A percentile compares a stretch with the other conserved stretches of the same genome.
These are phyloP conservation scores for Emydoidea blandingii DNA, from an alignment of 2,797 vertebrate genomes.

Conservation along the genomic window DNA sequence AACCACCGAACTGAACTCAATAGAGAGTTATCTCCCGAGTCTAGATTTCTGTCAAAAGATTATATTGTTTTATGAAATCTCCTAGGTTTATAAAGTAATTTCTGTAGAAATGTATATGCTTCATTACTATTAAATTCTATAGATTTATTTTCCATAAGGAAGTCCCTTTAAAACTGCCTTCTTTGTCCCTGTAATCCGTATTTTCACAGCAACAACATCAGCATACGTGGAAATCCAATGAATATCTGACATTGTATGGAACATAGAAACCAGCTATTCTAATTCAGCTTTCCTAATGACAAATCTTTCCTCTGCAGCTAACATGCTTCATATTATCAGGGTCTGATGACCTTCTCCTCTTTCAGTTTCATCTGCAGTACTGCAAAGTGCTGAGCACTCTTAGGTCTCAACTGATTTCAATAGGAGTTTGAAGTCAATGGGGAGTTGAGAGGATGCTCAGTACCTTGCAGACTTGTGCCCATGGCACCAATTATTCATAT, in stretches of 20 bases:
- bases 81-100: neutral
- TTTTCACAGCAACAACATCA: neutral
- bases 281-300: neutral
- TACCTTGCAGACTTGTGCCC: fast-evolving
- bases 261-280: neutral
- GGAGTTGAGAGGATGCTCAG: neutral
- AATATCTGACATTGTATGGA: neutral
- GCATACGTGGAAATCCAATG: neutral
- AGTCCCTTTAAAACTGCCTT: neutral
- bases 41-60: neutral
- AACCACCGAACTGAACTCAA: neutral
- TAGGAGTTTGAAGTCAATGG: neutral
- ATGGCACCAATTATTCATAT: neutral
- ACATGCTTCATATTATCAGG: fast-evolving
- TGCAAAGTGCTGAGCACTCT: neutral
- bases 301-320: neutral
- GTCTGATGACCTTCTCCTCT: neutral
- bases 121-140: fast-evolving
- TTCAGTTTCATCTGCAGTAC: fast-evolving
- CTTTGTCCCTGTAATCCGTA: neutral
- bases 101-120: neutral
- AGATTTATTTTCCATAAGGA: neutral
- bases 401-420: neutral
- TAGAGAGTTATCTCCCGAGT: neutral
- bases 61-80: neutral